A percentile compares a stretch with the other conserved stretches of the same genome.
Conservation (phyloP, 2,888 invertebrate genomes). For the Anticlea derivata region DNA sequence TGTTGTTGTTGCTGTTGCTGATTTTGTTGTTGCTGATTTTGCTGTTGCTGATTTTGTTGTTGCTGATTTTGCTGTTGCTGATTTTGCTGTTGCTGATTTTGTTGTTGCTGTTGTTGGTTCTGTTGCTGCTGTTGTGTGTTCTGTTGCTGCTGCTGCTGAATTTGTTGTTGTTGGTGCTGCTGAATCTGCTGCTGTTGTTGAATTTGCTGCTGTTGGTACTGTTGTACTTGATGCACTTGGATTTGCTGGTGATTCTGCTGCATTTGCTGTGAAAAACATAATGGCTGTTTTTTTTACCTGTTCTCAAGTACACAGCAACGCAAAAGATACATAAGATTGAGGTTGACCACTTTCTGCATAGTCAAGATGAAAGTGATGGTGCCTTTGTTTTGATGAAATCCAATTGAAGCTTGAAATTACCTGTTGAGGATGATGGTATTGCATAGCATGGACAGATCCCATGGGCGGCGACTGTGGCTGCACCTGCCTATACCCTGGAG, state of each 20-base stretch:
- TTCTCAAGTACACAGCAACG: too few species aligned
- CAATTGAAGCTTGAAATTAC: slow-evolving; percentile 41
- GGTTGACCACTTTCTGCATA: too few species aligned
- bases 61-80: slow-evolving; percentile 62
- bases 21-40: slow-evolving; percentile 58
- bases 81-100: slow-evolving; percentile 58
- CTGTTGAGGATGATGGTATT: slow-evolving; percentile 78
- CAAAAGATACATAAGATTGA: too few species aligned
- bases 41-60: slow-evolving; percentile 58
- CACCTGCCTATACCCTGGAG: slow-evolving; percentile 79
- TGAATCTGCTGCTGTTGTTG: slow-evolving; percentile 65
- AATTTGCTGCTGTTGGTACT: slow-evolving; percentile 66
- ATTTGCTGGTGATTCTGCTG: slow-evolving; percentile 63
- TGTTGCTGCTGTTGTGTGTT: slow-evolving; percentile 61
- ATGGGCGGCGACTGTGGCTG: slow-evolving; percentile 78
- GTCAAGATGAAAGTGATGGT: not conserved
- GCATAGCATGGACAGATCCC: slow-evolving; percentile 77
- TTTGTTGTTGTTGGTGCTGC: slow-evolving; percentile 59
- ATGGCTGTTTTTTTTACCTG: not conserved
- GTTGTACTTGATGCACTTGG: slow-evolving; percentile 70
- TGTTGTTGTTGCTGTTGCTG: slow-evolving; percentile 63
- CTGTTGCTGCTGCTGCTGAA: slow-evolving; percentile 60
- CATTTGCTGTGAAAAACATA: slow-evolving; percentile 44
- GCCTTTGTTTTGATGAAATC: too few species aligned
- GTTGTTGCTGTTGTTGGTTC: slow-evolving; percentile 58